A percentile compares a stretch with the other conserved stretches of the same genome.
These are phyloP conservation scores for Tragelaphus imberbis DNA, from an alignment of 2,113 vertebrate species.

Conservation along the genomic window DNA sequence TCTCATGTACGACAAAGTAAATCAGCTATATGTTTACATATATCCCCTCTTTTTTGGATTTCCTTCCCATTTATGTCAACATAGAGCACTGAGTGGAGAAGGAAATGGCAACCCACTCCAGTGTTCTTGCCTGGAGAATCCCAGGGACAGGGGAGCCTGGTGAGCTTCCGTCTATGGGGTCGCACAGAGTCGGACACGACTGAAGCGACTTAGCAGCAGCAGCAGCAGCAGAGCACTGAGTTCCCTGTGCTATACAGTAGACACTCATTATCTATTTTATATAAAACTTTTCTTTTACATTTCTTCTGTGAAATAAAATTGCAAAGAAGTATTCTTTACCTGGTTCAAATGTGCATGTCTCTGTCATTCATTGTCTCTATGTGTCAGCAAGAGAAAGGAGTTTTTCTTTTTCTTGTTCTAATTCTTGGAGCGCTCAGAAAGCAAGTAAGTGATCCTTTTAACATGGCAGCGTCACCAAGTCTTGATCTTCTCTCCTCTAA, in stretches of 20 bases:
- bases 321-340: neutral
- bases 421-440: neutral
- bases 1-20: neutral
- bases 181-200: no score
- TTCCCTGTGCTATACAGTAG: neutral
- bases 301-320: neutral
- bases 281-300: neutral
- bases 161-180: no score
- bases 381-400: neutral
- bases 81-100: no score
- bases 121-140: no score
- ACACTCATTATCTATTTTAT: neutral
- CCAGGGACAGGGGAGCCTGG: no score
- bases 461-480: neutral
- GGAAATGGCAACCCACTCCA: no score
- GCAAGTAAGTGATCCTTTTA: neutral
- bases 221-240: no score
- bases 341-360: neutral
- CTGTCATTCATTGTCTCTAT: neutral
- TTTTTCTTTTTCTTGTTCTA: neutral
- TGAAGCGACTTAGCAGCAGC: no score
- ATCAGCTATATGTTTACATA: neutral
- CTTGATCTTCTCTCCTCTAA: neutral
- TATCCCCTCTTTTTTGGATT: neutral
- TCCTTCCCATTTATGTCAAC: no score